Base-by-base conservation (phyloP, 2,888 invertebrate genomes). In the Leptothorax acervorum region DNA sequence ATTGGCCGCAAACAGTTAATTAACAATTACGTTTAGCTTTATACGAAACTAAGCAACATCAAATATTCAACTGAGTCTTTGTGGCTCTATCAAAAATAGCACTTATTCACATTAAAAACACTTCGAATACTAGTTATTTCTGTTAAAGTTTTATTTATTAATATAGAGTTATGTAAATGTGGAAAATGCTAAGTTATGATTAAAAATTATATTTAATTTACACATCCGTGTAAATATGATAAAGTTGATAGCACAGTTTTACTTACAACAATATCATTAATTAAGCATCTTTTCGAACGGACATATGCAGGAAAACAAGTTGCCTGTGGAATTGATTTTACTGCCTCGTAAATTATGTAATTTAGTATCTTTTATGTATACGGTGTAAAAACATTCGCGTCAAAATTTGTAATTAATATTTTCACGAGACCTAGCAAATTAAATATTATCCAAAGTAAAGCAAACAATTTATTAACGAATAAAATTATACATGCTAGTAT, bases 1-100 rank as follows among this genome's bases (percentile, higher is more conserved):
- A 81, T 81, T 62, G 60, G 60, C 60, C 60, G 57, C 48, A 53
- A 63, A 51, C 65, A 35, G 28, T 73, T 79, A 73, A 79, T 79
- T 76, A 65, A 23, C 18, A 65, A 63, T 63, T 79, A 60, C 42
- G 9, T 48, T 51, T 3, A 18, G 12, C 6, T 42, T 28, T 60
- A 66, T 28, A 28, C 12, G 3, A 51, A 48, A 31, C 23, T 48
- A 57, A 28, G 73, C 51, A 60, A 60, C 3, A 11, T 28, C 5
- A 60, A 79, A 74, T 68, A 55, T 42, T 5, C 9, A 73, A 53
- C 9, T 15, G 18, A 42, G 12, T 9, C 23, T 11, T 18, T 31
- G n/a, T 0, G 0, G 1, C 15, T 48, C 2, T 35, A 55, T 3
- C 0, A 31, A 42, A 53, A 70, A 35, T 12, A 53, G 4, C 63